phyloP scores from a whole-genome alignment of 2,888 invertebrate species.

The Zele albiditarsus region DNA sequence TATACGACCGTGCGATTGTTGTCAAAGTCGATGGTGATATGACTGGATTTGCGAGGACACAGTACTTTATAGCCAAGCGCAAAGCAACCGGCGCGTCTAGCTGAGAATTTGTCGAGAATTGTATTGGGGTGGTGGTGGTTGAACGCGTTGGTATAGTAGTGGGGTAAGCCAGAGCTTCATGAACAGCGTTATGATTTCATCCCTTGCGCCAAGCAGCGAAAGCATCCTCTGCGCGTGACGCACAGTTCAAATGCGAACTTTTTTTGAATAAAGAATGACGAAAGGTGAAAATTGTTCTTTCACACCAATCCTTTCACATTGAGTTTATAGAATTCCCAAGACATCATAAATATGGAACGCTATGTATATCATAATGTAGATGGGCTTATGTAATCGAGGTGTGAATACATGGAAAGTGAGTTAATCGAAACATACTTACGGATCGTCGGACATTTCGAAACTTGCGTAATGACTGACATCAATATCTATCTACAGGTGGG shows the following conservation, averaged over 20 bases:
- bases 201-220: background rate
- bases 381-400: too few relatives aligned
- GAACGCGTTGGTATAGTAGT: conserved; percentile 39
- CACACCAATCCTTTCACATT: too few relatives aligned
- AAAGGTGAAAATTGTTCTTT: background rate
- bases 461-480: background rate
- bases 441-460: too few relatives aligned
- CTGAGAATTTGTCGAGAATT: conserved; percentile 46
- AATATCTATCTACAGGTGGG: background rate
- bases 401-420: too few relatives aligned
- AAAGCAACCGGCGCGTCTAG: conserved; percentile 47
- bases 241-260: background rate
- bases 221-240: background rate
- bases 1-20: conserved; percentile 8
- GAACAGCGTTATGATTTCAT: conserved; percentile 37
- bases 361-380: too few relatives aligned
- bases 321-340: too few relatives aligned
- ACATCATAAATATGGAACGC: too few relatives aligned
- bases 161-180: conserved; percentile 43
- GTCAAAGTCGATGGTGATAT: conserved; percentile 58
- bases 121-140: conserved; percentile 39
- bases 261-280: background rate
- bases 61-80: conserved; percentile 68
- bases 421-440: too few relatives aligned
- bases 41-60: conserved; percentile 69